Conservation (phyloP, 2,797 vertebrate species). For the Caiman crocodilus region DNA sequence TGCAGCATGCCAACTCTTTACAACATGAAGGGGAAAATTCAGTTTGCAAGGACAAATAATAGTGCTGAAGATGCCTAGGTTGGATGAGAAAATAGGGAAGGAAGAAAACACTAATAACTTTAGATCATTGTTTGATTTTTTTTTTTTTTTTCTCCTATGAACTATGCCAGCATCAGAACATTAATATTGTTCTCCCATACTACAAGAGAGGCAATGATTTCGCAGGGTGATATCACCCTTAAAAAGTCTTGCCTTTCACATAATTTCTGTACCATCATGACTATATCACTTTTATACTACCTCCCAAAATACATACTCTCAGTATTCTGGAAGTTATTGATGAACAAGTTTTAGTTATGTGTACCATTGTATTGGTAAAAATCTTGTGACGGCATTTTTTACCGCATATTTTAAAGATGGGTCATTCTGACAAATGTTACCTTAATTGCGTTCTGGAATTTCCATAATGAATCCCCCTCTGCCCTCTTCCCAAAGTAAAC, state of each 20-base stretch:
- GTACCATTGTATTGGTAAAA: fast-evolving
- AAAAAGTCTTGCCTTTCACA: too few relatives aligned
- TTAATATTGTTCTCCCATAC: background rate
- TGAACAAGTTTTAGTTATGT: background rate
- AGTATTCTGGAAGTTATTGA: background rate
- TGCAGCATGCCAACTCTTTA: background rate
- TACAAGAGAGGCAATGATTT: too few relatives aligned
- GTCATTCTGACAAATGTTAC: fast-evolving
- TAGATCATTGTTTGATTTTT: background rate
- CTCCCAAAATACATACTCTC: background rate
- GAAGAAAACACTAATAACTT: background rate
- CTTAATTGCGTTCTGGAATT: fast-evolving
- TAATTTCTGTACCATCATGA: too few relatives aligned
- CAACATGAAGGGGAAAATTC: background rate
- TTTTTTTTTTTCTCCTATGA: background rate
- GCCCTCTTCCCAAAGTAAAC: fast-evolving
- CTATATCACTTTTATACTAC: too few relatives aligned
- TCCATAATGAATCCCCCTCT: background rate
- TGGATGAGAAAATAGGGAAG: background rate
- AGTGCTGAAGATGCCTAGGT: background rate
- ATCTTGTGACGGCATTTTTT: background rate
- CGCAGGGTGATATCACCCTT: too few relatives aligned
- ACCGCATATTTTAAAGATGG: fast-evolving
- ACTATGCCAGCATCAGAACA: background rate
- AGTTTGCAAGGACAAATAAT: background rate